Conservation (phyloP, 2,797 vertebrate genomes). For the Sarcoramphus papa region DNA sequence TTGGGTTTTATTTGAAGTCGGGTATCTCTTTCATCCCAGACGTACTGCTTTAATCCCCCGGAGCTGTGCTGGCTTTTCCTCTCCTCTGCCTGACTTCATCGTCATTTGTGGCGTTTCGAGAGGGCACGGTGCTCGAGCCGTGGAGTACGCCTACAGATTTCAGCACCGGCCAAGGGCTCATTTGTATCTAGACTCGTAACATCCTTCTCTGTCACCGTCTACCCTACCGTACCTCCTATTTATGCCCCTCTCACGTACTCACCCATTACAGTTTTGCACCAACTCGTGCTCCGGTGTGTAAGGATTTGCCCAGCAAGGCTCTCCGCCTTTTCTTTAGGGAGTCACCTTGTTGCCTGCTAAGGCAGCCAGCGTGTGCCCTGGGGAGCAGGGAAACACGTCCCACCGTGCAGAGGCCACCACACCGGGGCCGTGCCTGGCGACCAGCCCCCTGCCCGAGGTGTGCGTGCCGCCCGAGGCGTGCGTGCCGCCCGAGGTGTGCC, state of each 20-base stretch:
- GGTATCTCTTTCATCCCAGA: background rate
- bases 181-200: background rate
- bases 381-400: accelerated
- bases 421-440: background rate
- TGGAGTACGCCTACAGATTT: background rate
- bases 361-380: background rate
- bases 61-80: background rate
- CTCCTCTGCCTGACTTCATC: background rate
- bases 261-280: background rate
- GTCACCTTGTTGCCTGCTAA: background rate
- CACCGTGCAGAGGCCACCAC: background rate
- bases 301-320: background rate
- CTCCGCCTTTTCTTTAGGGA: background rate
- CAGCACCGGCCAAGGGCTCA: background rate
- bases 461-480: background rate
- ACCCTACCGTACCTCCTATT: background rate
- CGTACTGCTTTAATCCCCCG: background rate
- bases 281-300: accelerated
- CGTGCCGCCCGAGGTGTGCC: background rate
- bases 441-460: background rate
- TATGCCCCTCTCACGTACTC: no score
- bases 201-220: background rate
- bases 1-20: background rate
- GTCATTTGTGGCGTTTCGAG: accelerated
- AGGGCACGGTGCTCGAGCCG: background rate